These are phyloP conservation scores for Lysiphlebus fabarum DNA, from an alignment of 1,140 invertebrate species.

Conservation along the genomic window DNA sequence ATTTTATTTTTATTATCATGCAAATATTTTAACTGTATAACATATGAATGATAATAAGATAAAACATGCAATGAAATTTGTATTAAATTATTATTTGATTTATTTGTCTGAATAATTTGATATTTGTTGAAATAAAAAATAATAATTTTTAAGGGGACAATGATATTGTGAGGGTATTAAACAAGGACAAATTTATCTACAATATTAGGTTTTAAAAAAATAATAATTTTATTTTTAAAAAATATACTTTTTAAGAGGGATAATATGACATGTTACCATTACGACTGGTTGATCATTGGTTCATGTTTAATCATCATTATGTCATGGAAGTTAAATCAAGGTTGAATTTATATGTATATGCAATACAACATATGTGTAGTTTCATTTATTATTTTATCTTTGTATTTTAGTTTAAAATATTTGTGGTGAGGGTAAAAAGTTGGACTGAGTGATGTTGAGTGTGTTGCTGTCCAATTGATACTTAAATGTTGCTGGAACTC, in stretches of 20 bases:
- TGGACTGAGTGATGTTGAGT: not conserved
- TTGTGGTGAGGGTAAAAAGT: conserved; percentile 14
- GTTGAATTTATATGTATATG: conserved; percentile 3
- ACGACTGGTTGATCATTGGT: conserved; percentile 19
- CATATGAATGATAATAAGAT: too few species aligned
- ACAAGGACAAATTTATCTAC: not conserved
- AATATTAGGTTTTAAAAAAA: too few species aligned
- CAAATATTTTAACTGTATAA: too few species aligned
- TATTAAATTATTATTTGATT: too few species aligned
- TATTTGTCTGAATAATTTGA: too few species aligned
- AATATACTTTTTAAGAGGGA: conserved; percentile 8
- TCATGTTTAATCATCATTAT: conserved; percentile 25
- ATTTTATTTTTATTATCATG: too few species aligned
- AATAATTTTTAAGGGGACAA: too few species aligned
- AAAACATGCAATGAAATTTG: too few species aligned
- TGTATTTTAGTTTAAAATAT: not conserved
- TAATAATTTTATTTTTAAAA: not conserved
- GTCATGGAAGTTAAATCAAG: conserved; percentile 23
- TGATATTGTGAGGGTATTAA: conserved; percentile 4
- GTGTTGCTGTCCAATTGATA: conserved; percentile 14
- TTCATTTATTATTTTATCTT: too few species aligned
- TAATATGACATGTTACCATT: conserved; percentile 12
- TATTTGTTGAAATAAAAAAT: too few species aligned
- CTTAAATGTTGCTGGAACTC: conserved; percentile 23
- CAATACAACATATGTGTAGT: not conserved